These are phyloP conservation scores for Oasisia sp. DNA, from an alignment of 2,888 invertebrate species.

Conservation along the genomic window DNA sequence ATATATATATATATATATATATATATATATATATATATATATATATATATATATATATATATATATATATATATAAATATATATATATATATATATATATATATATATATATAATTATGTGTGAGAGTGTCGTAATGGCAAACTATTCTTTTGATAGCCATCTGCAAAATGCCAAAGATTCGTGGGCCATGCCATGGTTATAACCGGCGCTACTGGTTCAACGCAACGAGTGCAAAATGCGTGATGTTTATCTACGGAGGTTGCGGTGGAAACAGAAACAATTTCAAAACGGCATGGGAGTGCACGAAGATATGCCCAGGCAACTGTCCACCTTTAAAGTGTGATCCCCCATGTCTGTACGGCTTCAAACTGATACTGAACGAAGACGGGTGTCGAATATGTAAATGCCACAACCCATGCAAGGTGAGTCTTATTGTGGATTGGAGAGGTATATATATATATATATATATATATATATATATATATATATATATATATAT, in stretches of 20 bases:
- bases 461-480: too few species aligned
- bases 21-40: too few species aligned
- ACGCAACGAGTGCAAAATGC: background rate
- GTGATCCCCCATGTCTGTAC: background rate
- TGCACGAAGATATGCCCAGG: background rate
- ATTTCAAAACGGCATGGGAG: background rate
- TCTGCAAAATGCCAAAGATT: background rate
- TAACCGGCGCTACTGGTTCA: background rate
- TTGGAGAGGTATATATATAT: too few species aligned
- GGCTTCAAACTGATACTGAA: background rate
- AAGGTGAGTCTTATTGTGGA: background rate
- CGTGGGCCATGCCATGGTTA: background rate
- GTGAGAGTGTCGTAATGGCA: background rate
- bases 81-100: too few species aligned
- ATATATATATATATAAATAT: too few species aligned
- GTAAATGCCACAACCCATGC: conserved; percentile 18
- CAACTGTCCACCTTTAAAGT: background rate
- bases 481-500: too few species aligned
- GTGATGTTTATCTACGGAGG: conserved; percentile 14
- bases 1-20: too few species aligned
- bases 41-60: too few species aligned
- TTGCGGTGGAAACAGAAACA: conserved; percentile 22
- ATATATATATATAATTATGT: too few species aligned
- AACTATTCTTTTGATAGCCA: background rate
- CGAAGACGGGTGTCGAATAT: conserved; percentile 1